Evolutionary conservation across 1,140 invertebrate genomes (phyloP), one percentile per base, ranked within the genome.

Genomic region (Drosophila tristis): DNA sequence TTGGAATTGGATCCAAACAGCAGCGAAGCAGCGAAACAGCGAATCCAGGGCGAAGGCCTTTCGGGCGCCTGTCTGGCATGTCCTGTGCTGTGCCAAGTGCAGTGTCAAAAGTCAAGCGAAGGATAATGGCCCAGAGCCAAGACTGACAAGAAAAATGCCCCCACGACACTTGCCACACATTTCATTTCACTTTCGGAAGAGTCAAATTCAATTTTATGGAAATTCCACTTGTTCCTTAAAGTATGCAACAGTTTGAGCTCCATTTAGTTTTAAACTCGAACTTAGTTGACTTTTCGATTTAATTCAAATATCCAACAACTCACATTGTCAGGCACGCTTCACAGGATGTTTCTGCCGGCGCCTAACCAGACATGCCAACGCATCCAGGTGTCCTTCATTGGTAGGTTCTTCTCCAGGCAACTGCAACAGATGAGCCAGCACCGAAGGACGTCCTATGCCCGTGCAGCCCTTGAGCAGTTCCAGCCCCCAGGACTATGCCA

Each of bases 101-200:
- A 78, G 80, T 71, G 71, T 64, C 76, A 85, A 57, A 86, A 85
- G 77, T 80, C 73, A 74, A 59, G 47, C 70, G 70, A 76, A 74
- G 73, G 65, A 84, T 82, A 84, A 73, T 67, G 63, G 47, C 72
- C 57, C 48, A 70, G 44, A 61, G 47, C 72, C 57, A 29, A 70
- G 39, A 61, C 47, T 76, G 62, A 82, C 80, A 81, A 42, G 68
- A 68, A 74, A 82, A 78, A 64, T 62, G 59, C 49, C 51, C 31
- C 29, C 35, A 31, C 35, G 4, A 9, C 43, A 53, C 47, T 45
- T 59, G 35, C 35, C 35, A 39, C 11, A 42, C 29, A 23, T 48
- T 35, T 23, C 15, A 20, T 47, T 47, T 47, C 45, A 47, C 4
- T 47, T 9, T 48, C 6, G 3, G 2, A 20, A 48, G 11, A 23